Conservation (phyloP, 1,140 invertebrate species). For the Pteromalus puparum region DNA sequence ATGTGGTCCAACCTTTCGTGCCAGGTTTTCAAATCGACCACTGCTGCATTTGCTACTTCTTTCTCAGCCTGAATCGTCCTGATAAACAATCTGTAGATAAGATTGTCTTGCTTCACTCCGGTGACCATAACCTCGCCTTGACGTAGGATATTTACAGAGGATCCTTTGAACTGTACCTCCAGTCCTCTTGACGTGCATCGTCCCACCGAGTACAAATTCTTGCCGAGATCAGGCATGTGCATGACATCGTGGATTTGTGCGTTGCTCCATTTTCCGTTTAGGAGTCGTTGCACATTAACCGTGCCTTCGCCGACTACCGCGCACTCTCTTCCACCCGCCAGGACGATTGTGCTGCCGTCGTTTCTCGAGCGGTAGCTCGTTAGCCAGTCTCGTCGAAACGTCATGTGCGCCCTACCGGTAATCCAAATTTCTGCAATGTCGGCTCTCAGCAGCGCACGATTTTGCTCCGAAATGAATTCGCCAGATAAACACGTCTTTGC, state of each 20-base stretch:
- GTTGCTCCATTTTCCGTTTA: not conserved
- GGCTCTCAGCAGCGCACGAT: not conserved
- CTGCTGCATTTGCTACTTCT: conserved; percentile 28
- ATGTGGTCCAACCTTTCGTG: conserved; percentile 58
- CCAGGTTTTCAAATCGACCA: conserved; percentile 52
- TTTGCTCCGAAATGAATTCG: not conserved
- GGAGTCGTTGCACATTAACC: not conserved
- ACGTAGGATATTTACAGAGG: not conserved
- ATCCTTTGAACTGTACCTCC: not conserved
- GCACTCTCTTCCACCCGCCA: not conserved
- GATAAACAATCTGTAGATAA: conserved; percentile 53
- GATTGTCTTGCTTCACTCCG: conserved; percentile 49
- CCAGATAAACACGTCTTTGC: not conserved
- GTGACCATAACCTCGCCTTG: conserved; percentile 41
- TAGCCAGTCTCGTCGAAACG: not conserved
- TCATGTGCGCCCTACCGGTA: not conserved
- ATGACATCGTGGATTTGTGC: not conserved
- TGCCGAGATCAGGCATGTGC: not conserved
- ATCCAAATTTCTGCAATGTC: not conserved
- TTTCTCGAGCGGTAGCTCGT: too few species aligned
- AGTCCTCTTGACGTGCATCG: not conserved
- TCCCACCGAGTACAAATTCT: not conserved
- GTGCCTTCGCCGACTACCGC: not conserved
- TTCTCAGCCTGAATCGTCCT: not conserved
- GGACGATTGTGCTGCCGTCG: not conserved